phyloP scores from a whole-genome alignment of 2,797 vertebrate genomes.

The Salarias fasciatus region DNA sequence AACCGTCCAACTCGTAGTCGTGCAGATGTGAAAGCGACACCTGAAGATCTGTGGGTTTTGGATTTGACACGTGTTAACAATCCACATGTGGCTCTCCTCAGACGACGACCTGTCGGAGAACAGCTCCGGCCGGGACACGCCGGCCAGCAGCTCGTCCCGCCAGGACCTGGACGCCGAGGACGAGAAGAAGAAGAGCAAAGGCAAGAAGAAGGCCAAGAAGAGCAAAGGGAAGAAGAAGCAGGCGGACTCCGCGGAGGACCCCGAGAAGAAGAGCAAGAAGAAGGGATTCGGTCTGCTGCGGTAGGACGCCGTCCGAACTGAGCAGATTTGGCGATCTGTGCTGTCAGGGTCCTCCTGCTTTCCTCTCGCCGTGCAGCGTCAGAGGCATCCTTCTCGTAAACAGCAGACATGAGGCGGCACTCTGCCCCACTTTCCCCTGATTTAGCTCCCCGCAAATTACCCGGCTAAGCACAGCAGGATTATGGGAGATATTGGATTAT shows the following conservation, averaged over 20 bases:
- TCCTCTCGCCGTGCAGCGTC: too few relatives aligned
- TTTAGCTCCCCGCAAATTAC: conserved; percentile 61
- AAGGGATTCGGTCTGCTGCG: conserved; percentile 92
- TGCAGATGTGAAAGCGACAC: background rate
- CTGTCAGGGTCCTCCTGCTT: too few relatives aligned
- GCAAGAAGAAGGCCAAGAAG: conserved; percentile 81
- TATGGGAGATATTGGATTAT: conserved; percentile 59
- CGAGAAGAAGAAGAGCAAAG: conserved; percentile 83
- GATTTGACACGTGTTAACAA: too few relatives aligned
- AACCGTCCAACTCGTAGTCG: conserved; percentile 29
- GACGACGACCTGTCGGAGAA: conserved; percentile 88
- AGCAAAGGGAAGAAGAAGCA: conserved; percentile 88
- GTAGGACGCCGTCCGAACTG: too few relatives aligned
- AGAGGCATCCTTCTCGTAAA: conserved; percentile 6
- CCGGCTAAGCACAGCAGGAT: conserved; percentile 48
- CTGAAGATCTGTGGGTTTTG: too few relatives aligned
- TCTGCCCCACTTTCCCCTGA: conserved; percentile 52
- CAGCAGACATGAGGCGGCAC: background rate
- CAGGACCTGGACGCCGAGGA: conserved; percentile 79
- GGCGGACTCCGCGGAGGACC: conserved; percentile 86
- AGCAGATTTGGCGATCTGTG: too few relatives aligned
- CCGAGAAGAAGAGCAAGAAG: conserved; percentile 91
- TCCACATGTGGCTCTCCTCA: too few relatives aligned
- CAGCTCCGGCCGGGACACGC: conserved; percentile 89
- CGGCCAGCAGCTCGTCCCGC: conserved; percentile 81